Percentiles rank a stretch among this genome's conserved stretches.
phyloP scores from a whole-genome alignment of 2,113 vertebrate species.

The Alouatta palliata region DNA sequence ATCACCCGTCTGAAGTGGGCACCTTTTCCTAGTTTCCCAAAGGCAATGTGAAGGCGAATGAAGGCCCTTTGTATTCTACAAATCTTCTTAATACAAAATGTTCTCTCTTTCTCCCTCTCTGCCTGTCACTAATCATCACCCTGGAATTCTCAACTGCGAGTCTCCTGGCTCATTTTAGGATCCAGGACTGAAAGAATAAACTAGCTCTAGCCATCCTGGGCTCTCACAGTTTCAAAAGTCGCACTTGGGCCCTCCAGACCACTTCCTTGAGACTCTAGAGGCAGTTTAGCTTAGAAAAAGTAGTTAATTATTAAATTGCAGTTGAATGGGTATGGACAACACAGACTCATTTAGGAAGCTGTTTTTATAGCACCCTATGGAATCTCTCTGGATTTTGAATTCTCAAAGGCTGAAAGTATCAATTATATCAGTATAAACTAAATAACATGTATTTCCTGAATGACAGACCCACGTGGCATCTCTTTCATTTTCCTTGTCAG shows the following conservation, averaged over 20 bases:
- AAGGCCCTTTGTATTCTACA: background rate
- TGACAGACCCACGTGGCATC: too few relatives aligned
- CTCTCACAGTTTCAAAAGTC: background rate
- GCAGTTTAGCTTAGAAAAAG: background rate
- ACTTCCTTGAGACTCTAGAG: background rate
- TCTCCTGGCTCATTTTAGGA: background rate
- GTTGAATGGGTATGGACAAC: background rate
- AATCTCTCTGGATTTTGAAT: background rate
- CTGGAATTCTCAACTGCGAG: background rate
- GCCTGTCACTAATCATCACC: background rate
- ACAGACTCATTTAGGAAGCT: background rate
- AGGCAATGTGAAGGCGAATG: background rate
- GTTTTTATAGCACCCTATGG: background rate
- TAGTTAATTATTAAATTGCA: background rate
- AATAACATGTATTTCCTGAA: background rate
- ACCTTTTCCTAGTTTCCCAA: background rate
- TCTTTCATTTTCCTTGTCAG: background rate
- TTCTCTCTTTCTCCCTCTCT: background rate
- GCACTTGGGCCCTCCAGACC: background rate
- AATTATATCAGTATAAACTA: background rate
- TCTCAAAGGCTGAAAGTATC: background rate
- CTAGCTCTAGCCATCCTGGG: background rate
- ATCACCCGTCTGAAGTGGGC: background rate
- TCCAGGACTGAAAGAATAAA: background rate
- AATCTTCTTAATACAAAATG: background rate